A percentile compares a stretch with the other conserved stretches of the same genome.
phyloP scores from a whole-genome alignment of 2,888 invertebrate genomes.

The Sinotaia quadrata region DNA sequence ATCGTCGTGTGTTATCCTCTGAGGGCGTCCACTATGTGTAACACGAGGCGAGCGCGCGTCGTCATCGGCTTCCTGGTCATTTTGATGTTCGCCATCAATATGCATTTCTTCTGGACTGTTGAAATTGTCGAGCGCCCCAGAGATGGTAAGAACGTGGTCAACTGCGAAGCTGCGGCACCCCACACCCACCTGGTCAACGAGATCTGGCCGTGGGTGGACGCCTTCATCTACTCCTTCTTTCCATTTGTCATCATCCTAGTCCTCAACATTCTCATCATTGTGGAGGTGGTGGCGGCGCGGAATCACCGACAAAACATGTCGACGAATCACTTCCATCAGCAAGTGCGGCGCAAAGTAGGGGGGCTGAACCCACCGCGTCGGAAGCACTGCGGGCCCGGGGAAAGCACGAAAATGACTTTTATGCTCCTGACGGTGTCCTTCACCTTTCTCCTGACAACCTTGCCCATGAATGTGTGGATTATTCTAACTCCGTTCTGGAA shows the following conservation, averaged over 20 bases:
- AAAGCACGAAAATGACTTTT: slow-evolving; percentile 61
- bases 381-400: slow-evolving; percentile 38
- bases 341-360: slow-evolving; percentile 17
- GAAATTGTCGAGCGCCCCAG: slow-evolving; percentile 40
- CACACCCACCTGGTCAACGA: slow-evolving; percentile 46
- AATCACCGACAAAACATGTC: slow-evolving; percentile 21
- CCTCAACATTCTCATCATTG: slow-evolving; percentile 65
- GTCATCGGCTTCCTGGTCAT: slow-evolving; percentile 53
- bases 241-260: slow-evolving; percentile 62
- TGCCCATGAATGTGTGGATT: slow-evolving; percentile 62
- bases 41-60: slow-evolving; percentile 55
- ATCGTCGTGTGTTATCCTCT: slow-evolving; percentile 69
- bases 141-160: slow-evolving; percentile 33
- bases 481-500: slow-evolving; percentile 47
- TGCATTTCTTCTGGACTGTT: slow-evolving; percentile 66
- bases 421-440: slow-evolving; percentile 69
- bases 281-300: slow-evolving; percentile 56
- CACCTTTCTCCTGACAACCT: slow-evolving; percentile 65
- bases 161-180: slow-evolving; percentile 42
- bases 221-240: slow-evolving; percentile 63
- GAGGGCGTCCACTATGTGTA: slow-evolving; percentile 62
- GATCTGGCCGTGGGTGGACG: slow-evolving; percentile 69
- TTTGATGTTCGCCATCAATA: slow-evolving; percentile 57
- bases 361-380: not conserved
- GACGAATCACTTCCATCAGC: slow-evolving; percentile 9